A percentile compares a stretch with the other conserved stretches of the same genome.
Evolutionary conservation across 1,140 invertebrate species (phyloP).

Genomic region (Solenopsis invicta): DNA sequence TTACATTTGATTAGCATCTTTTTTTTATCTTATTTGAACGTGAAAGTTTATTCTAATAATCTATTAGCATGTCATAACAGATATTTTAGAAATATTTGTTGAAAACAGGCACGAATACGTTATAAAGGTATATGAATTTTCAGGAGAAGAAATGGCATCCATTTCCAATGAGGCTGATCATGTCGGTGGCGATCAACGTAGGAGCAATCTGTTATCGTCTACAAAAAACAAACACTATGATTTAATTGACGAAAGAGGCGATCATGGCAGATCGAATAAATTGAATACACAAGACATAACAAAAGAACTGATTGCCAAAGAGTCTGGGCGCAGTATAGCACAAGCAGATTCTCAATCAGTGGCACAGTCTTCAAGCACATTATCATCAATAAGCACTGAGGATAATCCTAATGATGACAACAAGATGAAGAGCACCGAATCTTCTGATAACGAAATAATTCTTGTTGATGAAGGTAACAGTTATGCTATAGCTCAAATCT

Average conservation of each 20-base stretch:
- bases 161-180: slow-evolving; percentile 14
- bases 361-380: slow-evolving; percentile 8
- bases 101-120: neutral
- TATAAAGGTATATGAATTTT: slow-evolving; percentile 7
- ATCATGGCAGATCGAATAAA: neutral
- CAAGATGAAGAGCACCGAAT: slow-evolving; percentile 7
- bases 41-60: neutral
- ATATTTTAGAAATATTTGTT: neutral
- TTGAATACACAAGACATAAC: neutral
- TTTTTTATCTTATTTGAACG: neutral
- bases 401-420: neutral
- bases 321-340: slow-evolving; percentile 33
- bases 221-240: slow-evolving; percentile 55
- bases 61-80: neutral
- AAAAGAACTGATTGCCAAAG: slow-evolving; percentile 64
- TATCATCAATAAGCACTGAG: neutral
- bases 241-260: slow-evolving; percentile 52
- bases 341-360: neutral
- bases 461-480: neutral
- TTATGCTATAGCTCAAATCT: neutral
- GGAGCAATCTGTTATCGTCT: slow-evolving; percentile 14
- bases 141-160: slow-evolving; percentile 62
- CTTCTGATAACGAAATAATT: slow-evolving; percentile 12
- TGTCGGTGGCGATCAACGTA: slow-evolving; percentile 26
- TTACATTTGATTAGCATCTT: neutral